These are phyloP conservation scores for Sebastes trivittatus DNA, from an alignment of 2,797 vertebrate genomes.

Conservation along the genomic window DNA sequence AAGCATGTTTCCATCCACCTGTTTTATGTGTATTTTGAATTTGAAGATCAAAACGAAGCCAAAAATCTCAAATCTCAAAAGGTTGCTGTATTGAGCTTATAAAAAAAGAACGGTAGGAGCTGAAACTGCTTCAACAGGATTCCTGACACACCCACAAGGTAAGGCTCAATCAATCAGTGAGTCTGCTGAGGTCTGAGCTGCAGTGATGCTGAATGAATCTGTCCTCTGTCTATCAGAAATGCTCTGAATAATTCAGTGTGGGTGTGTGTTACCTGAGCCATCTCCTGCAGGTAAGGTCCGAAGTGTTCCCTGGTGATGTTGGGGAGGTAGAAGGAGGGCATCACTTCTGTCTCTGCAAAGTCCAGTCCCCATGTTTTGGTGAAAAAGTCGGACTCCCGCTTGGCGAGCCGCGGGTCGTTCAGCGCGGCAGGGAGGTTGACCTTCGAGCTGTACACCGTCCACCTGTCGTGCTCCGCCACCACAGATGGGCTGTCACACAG, in stretches of 20 bases:
- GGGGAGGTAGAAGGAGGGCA: conserved; percentile 94
- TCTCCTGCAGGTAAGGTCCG: conserved; percentile 89
- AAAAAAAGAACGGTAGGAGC: background rate
- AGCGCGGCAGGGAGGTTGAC: conserved; percentile 97
- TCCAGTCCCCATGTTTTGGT: conserved; percentile 98
- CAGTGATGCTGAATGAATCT: background rate
- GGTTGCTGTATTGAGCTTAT: background rate
- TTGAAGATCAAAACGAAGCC: background rate
- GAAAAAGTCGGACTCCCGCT: conserved; percentile 99
- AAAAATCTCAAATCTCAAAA: background rate
- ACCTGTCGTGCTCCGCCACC: conserved; percentile 93
- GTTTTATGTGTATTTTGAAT: background rate
- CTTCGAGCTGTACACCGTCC: conserved; percentile 98
- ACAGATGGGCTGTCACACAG: conserved; percentile 91
- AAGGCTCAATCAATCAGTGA: background rate
- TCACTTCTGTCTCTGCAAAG: conserved; percentile 94
- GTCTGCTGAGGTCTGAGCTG: background rate
- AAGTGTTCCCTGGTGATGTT: conserved; percentile 94
- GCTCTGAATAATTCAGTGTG: conserved; percentile 4
- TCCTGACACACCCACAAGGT: background rate
- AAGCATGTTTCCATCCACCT: background rate
- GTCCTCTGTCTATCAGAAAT: background rate
- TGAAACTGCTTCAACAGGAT: background rate
- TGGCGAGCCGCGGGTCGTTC: conserved; percentile 96
- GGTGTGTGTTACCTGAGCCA: conserved; percentile 84